Percentiles rank a stretch among this genome's conserved stretches.
Evolutionary conservation across 64 coral and sea anemone species (phyloP).

Genomic region (Platygyra sinensis): DNA sequence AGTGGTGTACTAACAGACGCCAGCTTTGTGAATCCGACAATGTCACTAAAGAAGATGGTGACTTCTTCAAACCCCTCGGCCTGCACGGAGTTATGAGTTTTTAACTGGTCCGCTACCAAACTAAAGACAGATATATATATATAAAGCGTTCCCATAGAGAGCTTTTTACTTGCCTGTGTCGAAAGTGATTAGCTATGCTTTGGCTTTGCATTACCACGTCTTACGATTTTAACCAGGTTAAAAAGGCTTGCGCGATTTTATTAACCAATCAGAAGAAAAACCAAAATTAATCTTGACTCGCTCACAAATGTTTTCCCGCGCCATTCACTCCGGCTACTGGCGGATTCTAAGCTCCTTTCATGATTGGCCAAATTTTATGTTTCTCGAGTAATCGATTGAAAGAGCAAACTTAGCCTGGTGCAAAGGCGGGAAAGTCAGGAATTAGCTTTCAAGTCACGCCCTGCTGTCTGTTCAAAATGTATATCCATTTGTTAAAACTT

Average conservation of each 20-base stretch:
- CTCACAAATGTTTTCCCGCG: neutral
- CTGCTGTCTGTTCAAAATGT: too few species aligned
- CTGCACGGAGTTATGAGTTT: slow-evolving; percentile 51
- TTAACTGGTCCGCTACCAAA: slow-evolving; percentile 53
- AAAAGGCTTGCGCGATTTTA: neutral
- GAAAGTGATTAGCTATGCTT: neutral
- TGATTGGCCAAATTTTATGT: too few species aligned
- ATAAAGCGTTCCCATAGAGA: neutral
- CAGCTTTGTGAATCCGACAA: slow-evolving; percentile 76
- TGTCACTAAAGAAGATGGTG: slow-evolving; percentile 78
- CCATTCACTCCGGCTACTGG: too few species aligned
- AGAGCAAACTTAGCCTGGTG: too few species aligned
- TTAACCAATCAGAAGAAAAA: neutral
- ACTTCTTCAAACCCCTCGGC: slow-evolving; percentile 81
- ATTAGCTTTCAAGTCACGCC: too few species aligned
- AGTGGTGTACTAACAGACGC: slow-evolving; percentile 49
- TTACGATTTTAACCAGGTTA: neutral
- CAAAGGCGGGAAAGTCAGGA: too few species aligned
- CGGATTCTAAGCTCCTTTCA: too few species aligned
- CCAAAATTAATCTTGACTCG: neutral
- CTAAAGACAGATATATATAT: slow-evolving; percentile 13
- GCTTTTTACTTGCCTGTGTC: neutral
- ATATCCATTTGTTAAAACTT: too few species aligned
- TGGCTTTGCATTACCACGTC: neutral
- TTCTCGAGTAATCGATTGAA: too few species aligned